A percentile compares a stretch with the other conserved stretches of the same genome.
phyloP scores from a whole-genome alignment of 2,797 vertebrate genomes.

The Ataeniobius toweri region DNA sequence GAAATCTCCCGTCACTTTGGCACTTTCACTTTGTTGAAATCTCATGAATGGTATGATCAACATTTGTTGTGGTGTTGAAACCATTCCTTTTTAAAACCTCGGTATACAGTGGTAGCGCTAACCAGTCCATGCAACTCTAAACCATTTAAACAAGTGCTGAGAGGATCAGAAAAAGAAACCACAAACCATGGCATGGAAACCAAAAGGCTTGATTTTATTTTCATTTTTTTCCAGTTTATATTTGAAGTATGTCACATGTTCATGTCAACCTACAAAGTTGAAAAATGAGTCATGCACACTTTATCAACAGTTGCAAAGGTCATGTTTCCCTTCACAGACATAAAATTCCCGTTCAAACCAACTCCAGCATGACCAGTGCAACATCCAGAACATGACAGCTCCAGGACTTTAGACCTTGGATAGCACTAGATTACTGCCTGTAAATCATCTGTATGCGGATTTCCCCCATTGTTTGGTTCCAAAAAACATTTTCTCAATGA shows the following conservation, averaged over 20 bases:
- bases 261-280: not conserved
- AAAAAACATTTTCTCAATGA: slow-evolving; percentile 10
- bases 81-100: not conserved
- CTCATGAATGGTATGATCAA: no score
- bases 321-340: slow-evolving; percentile 40
- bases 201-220: not conserved
- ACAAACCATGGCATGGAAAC: not conserved
- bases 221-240: not conserved
- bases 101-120: not conserved
- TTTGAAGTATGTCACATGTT: not conserved
- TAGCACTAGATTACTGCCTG: slow-evolving; percentile 49
- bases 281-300: not conserved
- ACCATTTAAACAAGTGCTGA: not conserved
- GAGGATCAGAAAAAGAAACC: not conserved
- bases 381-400: slow-evolving; percentile 58
- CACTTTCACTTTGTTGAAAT: not conserved
- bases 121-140: not conserved
- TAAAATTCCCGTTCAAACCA: slow-evolving; percentile 43
- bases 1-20: not conserved
- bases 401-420: slow-evolving; percentile 72
- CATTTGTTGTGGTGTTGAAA: not conserved
- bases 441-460: slow-evolving; percentile 62
- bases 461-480: slow-evolving; percentile 23
- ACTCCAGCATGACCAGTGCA: slow-evolving; percentile 48
- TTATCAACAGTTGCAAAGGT: slow-evolving; percentile 39